Evolutionary conservation across 2,797 vertebrate genomes (phyloP).

Genomic region (Propithecus perrieri): DNA sequence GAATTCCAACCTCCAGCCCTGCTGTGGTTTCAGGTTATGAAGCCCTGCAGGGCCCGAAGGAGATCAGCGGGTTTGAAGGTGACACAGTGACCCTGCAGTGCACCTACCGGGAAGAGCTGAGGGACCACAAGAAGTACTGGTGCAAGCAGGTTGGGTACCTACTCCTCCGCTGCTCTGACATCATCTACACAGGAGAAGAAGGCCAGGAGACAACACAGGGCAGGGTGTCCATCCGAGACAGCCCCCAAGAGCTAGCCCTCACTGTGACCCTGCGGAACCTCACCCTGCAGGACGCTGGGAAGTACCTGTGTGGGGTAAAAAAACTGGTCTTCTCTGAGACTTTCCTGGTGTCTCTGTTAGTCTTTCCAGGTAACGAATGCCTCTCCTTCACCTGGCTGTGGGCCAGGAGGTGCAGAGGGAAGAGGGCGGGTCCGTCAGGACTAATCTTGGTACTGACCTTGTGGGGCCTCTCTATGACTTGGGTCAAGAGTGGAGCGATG

Average conservation of each 20-base stretch:
- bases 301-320: conserved; percentile 66
- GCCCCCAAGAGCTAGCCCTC: not conserved
- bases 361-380: conserved; percentile 63
- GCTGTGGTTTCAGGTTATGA: conserved; percentile 62
- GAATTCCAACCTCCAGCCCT: not conserved
- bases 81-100: conserved; percentile 53
- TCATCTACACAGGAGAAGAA: not conserved
- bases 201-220: not conserved
- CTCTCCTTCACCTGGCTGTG: not conserved
- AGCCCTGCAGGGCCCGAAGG: conserved; percentile 47
- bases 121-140: conserved; percentile 40
- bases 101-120: conserved; percentile 25
- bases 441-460: not conserved
- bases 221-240: conserved; percentile 62
- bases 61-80: conserved; percentile 65
- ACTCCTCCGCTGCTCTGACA: not conserved
- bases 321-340: not conserved
- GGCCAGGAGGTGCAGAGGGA: not conserved
- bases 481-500: not conserved
- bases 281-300: conserved; percentile 15
- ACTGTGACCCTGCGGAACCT: conserved; percentile 59
- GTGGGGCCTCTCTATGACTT: not conserved
- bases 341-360: not conserved
- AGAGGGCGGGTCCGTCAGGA: accelerated
- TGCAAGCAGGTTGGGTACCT: accelerated